These are phyloP conservation scores for Helicoverpa zea DNA, from an alignment of 1,140 invertebrate genomes.

Conservation along the genomic window DNA sequence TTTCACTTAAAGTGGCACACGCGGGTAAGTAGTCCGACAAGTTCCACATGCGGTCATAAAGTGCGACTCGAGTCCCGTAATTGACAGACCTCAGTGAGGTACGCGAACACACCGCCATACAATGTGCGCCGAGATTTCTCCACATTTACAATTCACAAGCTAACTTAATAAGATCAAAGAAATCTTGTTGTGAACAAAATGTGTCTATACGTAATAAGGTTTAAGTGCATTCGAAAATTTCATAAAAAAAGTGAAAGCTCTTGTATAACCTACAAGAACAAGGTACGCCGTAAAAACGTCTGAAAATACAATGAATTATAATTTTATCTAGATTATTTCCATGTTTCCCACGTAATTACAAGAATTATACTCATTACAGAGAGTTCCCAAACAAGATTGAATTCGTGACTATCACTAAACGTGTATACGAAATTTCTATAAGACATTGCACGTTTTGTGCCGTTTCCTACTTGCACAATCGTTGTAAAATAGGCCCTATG, in stretches of 20 bases:
- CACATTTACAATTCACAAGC: constrained; percentile 37
- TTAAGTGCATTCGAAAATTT: constrained; percentile 31
- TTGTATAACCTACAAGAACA: constrained; percentile 45
- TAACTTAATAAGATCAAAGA: constrained; percentile 37
- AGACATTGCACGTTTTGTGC: constrained; percentile 52
- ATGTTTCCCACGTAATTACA: constrained; percentile 47
- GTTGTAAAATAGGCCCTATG: constrained; percentile 15
- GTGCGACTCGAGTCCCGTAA: constrained; percentile 45
- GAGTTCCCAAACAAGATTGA: constrained; percentile 52
- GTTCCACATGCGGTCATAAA: constrained; percentile 49
- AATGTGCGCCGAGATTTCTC: constrained; percentile 46
- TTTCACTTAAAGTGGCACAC: constrained; percentile 48
- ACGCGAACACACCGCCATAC: constrained; percentile 37
- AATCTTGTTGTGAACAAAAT: neutral
- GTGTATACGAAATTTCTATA: constrained; percentile 56
- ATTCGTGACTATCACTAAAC: constrained; percentile 61
- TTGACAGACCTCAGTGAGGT: constrained; percentile 45
- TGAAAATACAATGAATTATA: constrained; percentile 42
- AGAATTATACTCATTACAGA: constrained; percentile 51
- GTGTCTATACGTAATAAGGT: constrained; percentile 27
- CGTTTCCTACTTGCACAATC: constrained; percentile 57
- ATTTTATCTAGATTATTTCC: constrained; percentile 43
- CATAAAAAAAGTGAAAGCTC: constrained; percentile 46
- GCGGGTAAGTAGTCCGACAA: constrained; percentile 50
- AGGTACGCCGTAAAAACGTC: constrained; percentile 21